phyloP scores from a whole-genome alignment of 2,113 vertebrate genomes.

The Strix uralensis region DNA sequence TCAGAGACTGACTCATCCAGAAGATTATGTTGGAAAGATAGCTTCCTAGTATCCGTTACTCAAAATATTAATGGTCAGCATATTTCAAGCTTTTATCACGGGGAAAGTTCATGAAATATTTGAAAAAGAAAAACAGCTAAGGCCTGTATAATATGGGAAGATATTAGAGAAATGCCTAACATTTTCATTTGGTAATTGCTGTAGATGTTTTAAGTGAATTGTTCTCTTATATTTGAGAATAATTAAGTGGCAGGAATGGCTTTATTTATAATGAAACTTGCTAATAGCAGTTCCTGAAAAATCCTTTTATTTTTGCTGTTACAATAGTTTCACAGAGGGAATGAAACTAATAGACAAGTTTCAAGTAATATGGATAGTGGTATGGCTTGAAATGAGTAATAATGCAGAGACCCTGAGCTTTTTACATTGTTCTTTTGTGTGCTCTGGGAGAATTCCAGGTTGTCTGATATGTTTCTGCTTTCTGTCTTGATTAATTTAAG shows the following conservation, averaged over 20 bases:
- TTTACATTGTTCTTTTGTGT: neutral
- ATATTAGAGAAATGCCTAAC: neutral
- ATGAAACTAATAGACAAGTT: neutral
- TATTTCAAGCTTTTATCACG: neutral
- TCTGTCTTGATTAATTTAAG: neutral
- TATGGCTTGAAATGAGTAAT: neutral
- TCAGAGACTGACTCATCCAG: conserved; percentile 24
- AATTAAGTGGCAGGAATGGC: neutral
- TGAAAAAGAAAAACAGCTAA: neutral
- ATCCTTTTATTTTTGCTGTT: neutral
- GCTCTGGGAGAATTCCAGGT: neutral
- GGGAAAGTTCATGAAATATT: neutral
- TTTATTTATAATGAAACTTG: neutral
- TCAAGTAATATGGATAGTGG: neutral
- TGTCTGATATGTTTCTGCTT: neutral
- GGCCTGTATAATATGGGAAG: neutral
- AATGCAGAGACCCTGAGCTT: neutral
- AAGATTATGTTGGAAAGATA: neutral
- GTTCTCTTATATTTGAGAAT: neutral
- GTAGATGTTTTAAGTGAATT: neutral
- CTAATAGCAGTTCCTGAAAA: neutral
- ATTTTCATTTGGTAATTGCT: neutral
- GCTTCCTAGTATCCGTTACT: neutral
- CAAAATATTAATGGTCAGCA: neutral
- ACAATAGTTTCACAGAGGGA: neutral